Evolutionary conservation across 2,113 vertebrate genomes (phyloP).

Genomic region (Pelobates fuscus): DNA sequence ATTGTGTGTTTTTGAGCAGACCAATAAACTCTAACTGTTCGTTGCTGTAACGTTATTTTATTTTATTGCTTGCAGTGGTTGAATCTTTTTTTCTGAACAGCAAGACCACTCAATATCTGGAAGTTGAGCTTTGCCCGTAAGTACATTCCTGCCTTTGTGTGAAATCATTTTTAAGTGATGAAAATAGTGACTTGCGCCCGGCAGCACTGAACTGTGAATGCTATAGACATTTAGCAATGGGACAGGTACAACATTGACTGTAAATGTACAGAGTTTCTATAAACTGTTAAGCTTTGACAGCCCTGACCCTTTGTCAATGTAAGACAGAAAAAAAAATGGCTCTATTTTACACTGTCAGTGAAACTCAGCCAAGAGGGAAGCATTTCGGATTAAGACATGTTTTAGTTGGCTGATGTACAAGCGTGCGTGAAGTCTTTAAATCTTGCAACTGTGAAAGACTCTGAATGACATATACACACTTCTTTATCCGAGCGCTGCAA

Average conservation of each 20-base stretch:
- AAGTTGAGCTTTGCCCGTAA: slow-evolving; percentile 53
- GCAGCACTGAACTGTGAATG: slow-evolving; percentile 49
- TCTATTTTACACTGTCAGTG: slow-evolving; percentile 52
- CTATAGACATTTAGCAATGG: slow-evolving; percentile 48
- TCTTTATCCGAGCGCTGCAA: slow-evolving; percentile 39
- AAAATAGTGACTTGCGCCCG: slow-evolving; percentile 42
- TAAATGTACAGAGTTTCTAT: slow-evolving; percentile 48
- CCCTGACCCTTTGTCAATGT: slow-evolving; percentile 50
- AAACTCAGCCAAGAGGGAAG: slow-evolving; percentile 50
- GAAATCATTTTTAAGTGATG: slow-evolving; percentile 44
- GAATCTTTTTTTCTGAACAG: slow-evolving; percentile 56
- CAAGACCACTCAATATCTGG: slow-evolving; percentile 38
- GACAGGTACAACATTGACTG: slow-evolving; percentile 49
- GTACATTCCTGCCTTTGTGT: slow-evolving; percentile 47
- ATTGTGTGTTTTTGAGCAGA: slow-evolving; percentile 22
- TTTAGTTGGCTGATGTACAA: slow-evolving; percentile 52
- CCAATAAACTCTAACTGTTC: slow-evolving; percentile 20
- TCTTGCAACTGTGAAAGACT: slow-evolving; percentile 45
- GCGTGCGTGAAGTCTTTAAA: slow-evolving; percentile 51
- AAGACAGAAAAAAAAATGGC: slow-evolving; percentile 46
- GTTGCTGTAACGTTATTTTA: not conserved
- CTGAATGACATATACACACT: slow-evolving; percentile 51
- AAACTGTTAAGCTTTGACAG: slow-evolving; percentile 51
- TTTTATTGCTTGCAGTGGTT: slow-evolving; percentile 46
- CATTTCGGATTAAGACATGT: slow-evolving; percentile 51